Base-by-base conservation (phyloP, 92 coral and sea anemone species). In the Parazoanthus swiftii region DNA sequence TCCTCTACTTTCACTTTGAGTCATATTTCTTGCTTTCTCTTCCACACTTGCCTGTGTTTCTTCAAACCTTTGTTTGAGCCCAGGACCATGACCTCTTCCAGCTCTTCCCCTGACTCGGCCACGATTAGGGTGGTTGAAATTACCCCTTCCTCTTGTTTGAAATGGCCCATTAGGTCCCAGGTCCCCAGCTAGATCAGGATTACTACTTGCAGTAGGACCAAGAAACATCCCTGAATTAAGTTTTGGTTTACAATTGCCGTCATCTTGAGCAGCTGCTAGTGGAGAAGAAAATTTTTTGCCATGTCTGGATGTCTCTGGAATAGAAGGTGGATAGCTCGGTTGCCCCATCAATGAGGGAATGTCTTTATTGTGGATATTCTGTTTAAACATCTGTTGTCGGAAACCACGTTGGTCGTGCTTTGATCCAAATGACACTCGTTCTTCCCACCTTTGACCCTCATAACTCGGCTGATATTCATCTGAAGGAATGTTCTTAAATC, bases 401-500 rank as follows among this genome's bases (percentile, higher is more conserved):
- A 50, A 54, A 15, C 59, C 20, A 54, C 16, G 13, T 39, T 51
- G 70, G 10, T 79, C 70, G 14, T 3, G 39, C 54, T 13, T 51
- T 79, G 20, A 15, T 4, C 59, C 8, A 2, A 20, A 3, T 4
- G 5, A 21, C 70, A 18, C 16, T 18, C 6, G 70, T 26, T 20
- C 70, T 5, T 63, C 25, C 70, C 25, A 63, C 59, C 1, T 18
- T 72, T 13, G 37, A 50, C 37, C 25, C 36, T 51, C 51, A 25
- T 25, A 26, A 23, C 63, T 7, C 15, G 6, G 70, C 5, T 72
- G n/a, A 65, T 82, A 43, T 44, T 10, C 20, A 51, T 50, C 44
- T 50, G 83, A 44, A 35, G n/a, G 59, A 46, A 71, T 84, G 65
- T 84, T 84, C 6, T 54, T 54, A 54, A 84, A 50, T 3, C 42